A percentile compares a stretch with the other conserved stretches of the same genome.
phyloP scores from a whole-genome alignment of 2,888 invertebrate genomes.

The Congeria kusceri region DNA sequence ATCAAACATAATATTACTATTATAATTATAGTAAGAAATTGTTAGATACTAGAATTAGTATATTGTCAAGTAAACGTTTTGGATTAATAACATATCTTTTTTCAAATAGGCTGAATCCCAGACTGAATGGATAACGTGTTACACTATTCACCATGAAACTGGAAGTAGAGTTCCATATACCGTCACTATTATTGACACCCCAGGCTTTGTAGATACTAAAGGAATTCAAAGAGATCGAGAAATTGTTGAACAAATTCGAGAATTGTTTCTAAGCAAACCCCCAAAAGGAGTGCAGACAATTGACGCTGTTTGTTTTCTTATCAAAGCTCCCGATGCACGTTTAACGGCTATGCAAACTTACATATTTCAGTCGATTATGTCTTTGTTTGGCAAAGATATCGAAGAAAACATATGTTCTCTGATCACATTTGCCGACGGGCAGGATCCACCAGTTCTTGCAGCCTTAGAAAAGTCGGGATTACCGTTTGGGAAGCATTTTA shows the following conservation, averaged over 20 bases:
- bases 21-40: no score
- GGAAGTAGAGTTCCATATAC: no score
- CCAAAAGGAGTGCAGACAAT: slow-evolving; percentile 37
- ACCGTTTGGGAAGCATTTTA: slow-evolving; percentile 30
- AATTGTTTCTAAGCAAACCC: slow-evolving; percentile 37
- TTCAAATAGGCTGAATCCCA: no score
- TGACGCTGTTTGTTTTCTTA: slow-evolving; percentile 52
- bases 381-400: slow-evolving; percentile 53
- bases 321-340: slow-evolving; percentile 44
- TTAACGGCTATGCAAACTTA: slow-evolving; percentile 49
- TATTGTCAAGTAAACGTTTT: no score
- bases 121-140: no score
- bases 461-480: slow-evolving; percentile 39
- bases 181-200: no score
- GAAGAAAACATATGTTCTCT: slow-evolving; percentile 40
- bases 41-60: no score
- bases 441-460: slow-evolving; percentile 50
- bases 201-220: not conserved
- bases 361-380: slow-evolving; percentile 50
- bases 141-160: no score
- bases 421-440: slow-evolving; percentile 56
- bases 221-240: not conserved
- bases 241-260: slow-evolving; percentile 50
- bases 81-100: no score
- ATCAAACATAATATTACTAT: no score